Evolutionary conservation across 92 coral and sea anemone genomes (phyloP).

Genomic region (Nematostella vectensis): DNA sequence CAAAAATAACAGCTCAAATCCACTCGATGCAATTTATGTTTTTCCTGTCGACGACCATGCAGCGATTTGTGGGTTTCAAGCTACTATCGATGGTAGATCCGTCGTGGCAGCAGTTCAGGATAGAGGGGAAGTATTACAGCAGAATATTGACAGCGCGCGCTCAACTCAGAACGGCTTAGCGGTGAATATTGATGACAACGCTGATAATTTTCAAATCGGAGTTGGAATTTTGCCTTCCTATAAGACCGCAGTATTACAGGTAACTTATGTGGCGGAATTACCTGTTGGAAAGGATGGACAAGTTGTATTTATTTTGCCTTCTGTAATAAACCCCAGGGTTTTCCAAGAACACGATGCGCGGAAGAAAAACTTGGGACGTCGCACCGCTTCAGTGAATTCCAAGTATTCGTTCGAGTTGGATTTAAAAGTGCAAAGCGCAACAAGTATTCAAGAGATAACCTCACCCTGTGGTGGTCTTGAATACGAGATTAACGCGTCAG

Average conservation of each 20-base stretch:
- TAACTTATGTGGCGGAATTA: conserved; percentile 70
- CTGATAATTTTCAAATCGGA: conserved; percentile 65
- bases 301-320: conserved; percentile 68
- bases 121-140: conserved; percentile 65
- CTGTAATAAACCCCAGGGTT: conserved; percentile 79
- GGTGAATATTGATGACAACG: conserved; percentile 64
- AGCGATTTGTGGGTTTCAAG: conserved; percentile 84
- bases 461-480: conserved; percentile 56
- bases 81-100: conserved; percentile 70
- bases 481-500: conserved; percentile 29
- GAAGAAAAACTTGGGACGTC: conserved; percentile 29
- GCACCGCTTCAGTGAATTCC: conserved; percentile 41
- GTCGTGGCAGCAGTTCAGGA: conserved; percentile 69
- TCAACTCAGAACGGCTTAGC: conserved; percentile 60
- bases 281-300: conserved; percentile 68
- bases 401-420: conserved; percentile 59
- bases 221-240: conserved; percentile 82
- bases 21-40: conserved; percentile 70
- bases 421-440: conserved; percentile 51
- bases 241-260: conserved; percentile 51
- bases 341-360: conserved; percentile 46
- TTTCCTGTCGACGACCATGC: conserved; percentile 63
- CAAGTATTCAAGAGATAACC: conserved; percentile 52
- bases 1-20: conserved; percentile 56
- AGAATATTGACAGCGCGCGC: conserved; percentile 61